Percentiles rank a stretch among this genome's conserved stretches.
phyloP scores from a whole-genome alignment of 2,888 invertebrate genomes.

The Hyalella azteca region DNA sequence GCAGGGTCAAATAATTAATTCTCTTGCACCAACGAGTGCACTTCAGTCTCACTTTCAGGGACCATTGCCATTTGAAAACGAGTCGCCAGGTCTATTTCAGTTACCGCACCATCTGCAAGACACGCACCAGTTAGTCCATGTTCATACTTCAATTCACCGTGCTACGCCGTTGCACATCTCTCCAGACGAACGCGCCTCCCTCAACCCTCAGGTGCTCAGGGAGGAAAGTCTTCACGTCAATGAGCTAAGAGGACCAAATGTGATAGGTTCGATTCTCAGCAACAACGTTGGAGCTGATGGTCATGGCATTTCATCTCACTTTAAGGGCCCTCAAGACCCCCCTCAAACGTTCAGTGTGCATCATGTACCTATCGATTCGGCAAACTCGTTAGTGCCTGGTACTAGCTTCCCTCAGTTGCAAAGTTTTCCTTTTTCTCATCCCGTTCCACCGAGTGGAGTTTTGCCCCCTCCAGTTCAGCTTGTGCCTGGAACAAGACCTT shows the following conservation, averaged over 20 bases:
- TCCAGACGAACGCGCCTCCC: neutral
- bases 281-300: neutral
- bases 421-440: neutral
- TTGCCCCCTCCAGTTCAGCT: neutral
- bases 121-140: neutral
- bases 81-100: neutral
- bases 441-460: neutral
- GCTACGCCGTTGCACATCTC: neutral
- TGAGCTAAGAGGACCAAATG: neutral
- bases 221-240: neutral
- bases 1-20: neutral
- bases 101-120: neutral
- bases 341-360: slow-evolving; percentile 1
- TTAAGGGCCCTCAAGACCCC: neutral
- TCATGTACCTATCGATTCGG: neutral
- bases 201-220: neutral
- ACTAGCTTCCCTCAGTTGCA: neutral
- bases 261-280: neutral
- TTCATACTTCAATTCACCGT: neutral
- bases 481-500: neutral
- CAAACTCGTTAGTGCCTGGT: neutral
- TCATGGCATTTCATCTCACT: slow-evolving; percentile 3
- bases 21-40: neutral
- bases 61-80: neutral
- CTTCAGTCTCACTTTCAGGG: neutral